Base-by-base conservation (phyloP, 2,797 vertebrate genomes). In the Xiphorhynchus erythropygius region DNA sequence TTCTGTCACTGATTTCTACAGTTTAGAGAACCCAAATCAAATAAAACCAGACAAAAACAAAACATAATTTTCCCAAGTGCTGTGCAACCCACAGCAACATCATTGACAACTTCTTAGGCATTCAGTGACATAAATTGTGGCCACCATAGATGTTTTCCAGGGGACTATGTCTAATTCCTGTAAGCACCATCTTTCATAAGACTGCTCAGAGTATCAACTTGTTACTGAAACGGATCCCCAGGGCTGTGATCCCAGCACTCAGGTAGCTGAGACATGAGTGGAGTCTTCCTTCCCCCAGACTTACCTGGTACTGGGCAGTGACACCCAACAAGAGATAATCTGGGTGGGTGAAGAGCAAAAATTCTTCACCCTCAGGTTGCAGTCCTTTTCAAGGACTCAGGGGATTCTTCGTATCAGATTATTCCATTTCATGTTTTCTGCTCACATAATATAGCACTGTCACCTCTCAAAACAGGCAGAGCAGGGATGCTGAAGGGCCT, bases 191-290 rank as follows among this genome's bases (percentile, higher is more conserved):
- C 41, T 71, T 70, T 64, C 28, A 14, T 9, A 17, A 89, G 25
- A 60, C 25, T 27, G 27, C 23, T 50, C 50, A 28, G 47, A 82
- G 64, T 0, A 2, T 41, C 27, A 60, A 5, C 65, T 57, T 49
- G 11, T 65, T 39, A 18, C 50, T 37, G 41, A 65, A 85, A 39
- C 27, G 7, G 42, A 28, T 50, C 23, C 78, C 33, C 4, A 14
- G 22, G 32, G 24, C 37, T 80, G 33, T n/a, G 33, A 56, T 47
- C 11, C 32, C 3, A 2, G 41, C 10, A 21, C 16, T 44, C 0
- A 0, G 30, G 70, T 13, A 32, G 19, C 1, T 1, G 5, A 49
- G 56, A 33, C 0, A 1, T 0, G 0, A 10, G 5, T 18, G 21
- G 7, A 10, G 4, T 23, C 9, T 7, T 62, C n/a, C 52, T 91